A percentile compares a stretch with the other conserved stretches of the same genome.
Evolutionary conservation across 2,113 vertebrate genomes (phyloP).

Genomic region (Thalassarche chlororhynchos): DNA sequence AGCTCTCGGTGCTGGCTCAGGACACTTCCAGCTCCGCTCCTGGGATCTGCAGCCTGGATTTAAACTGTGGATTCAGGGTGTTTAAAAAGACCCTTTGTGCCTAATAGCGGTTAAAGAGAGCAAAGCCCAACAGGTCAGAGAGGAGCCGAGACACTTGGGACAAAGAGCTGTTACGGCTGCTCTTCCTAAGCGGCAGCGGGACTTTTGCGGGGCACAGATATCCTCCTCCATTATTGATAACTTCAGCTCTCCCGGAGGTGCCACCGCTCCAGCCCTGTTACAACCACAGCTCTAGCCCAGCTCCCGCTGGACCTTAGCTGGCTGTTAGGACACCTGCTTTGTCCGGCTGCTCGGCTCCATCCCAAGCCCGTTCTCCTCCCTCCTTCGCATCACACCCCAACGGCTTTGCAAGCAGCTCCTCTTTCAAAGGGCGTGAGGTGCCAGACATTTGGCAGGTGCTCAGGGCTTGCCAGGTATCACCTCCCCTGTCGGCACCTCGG

Average conservation of each 20-base stretch:
- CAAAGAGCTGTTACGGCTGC: not conserved
- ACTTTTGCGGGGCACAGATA: not conserved
- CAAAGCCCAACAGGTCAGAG: not conserved
- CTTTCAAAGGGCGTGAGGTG: not conserved
- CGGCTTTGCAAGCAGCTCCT: not conserved
- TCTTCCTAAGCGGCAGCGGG: not conserved
- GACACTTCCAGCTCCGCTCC: not conserved
- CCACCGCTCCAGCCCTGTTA: not conserved
- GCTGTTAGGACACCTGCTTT: not conserved
- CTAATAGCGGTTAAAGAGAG: not conserved
- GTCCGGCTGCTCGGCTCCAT: not conserved
- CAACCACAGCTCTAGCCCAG: not conserved
- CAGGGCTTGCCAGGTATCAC: not conserved
- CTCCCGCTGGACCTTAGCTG: not conserved
- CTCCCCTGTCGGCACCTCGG: not conserved
- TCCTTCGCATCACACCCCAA: not conserved
- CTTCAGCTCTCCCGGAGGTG: not conserved
- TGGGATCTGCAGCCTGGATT: not conserved
- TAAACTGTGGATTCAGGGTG: not conserved
- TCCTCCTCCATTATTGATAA: not conserved
- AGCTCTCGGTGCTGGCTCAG: not conserved
- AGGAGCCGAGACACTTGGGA: not conserved
- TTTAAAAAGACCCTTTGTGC: not conserved
- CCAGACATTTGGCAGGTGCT: not conserved
- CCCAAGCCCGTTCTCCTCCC: not conserved